A percentile compares a stretch with the other conserved stretches of the same genome.
Evolutionary conservation across 2,888 invertebrate species (phyloP).

Genomic region (Drosophila mimica): DNA sequence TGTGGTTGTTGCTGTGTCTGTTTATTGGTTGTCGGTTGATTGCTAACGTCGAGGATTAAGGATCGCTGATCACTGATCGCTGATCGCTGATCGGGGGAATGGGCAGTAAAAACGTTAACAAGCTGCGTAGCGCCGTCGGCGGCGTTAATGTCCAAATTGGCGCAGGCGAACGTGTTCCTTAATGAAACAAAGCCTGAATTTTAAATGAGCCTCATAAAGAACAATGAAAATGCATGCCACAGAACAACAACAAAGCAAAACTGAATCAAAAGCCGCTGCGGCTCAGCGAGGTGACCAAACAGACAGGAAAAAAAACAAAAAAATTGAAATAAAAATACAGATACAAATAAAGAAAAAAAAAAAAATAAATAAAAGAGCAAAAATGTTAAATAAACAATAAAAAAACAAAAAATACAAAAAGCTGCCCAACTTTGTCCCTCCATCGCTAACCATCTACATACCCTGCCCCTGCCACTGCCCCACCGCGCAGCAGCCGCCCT

Average conservation of each 20-base stretch:
- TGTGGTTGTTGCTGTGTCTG: slow-evolving; percentile 19
- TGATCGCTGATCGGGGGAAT: slow-evolving; percentile 20
- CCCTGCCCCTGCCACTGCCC: neutral
- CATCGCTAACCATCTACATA: slow-evolving; percentile 39
- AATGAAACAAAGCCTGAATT: slow-evolving; percentile 82
- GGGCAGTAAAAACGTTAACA: slow-evolving; percentile 74
- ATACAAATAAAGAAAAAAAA: slow-evolving; percentile 26
- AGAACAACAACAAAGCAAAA: slow-evolving; percentile 61
- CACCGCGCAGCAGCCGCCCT: neutral
- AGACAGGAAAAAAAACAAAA: slow-evolving; percentile 5
- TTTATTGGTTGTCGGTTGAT: slow-evolving; percentile 51
- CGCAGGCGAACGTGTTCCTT: slow-evolving; percentile 77
- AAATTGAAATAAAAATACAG: slow-evolving; percentile 15
- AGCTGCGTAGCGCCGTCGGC: slow-evolving; percentile 79
- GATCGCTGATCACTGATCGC: slow-evolving; percentile 16
- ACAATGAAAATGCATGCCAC: slow-evolving; percentile 74
- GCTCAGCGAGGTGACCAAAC: slow-evolving; percentile 20
- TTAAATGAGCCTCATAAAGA: slow-evolving; percentile 83
- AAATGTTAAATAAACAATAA: slow-evolving; percentile 77
- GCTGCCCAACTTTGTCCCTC: slow-evolving; percentile 41
- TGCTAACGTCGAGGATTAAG: slow-evolving; percentile 39
- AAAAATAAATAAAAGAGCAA: slow-evolving; percentile 64
- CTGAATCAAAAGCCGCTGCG: slow-evolving; percentile 50
- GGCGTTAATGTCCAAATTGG: slow-evolving; percentile 78
- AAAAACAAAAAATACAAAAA: slow-evolving; percentile 34